A percentile compares a stretch with the other conserved stretches of the same genome.
Conservation (phyloP, 2,113 vertebrate species). For the Dasyurus viverrinus region DNA sequence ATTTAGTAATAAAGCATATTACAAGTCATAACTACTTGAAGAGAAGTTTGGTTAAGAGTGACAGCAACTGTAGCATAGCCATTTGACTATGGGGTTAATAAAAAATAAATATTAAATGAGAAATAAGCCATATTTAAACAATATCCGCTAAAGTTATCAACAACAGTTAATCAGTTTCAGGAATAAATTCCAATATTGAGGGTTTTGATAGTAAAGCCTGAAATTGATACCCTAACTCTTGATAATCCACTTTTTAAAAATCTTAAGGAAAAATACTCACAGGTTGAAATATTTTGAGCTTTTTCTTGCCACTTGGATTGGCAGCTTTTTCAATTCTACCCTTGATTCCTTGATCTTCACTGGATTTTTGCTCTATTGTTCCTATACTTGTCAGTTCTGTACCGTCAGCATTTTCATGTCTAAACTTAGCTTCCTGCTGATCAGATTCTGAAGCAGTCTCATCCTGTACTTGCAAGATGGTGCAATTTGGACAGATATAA, state of each 20-base stretch:
- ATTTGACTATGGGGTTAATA: not conserved
- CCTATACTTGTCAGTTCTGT: constrained; percentile 84
- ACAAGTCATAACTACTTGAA: not conserved
- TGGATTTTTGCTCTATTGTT: constrained; percentile 80
- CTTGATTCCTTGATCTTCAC: constrained; percentile 90
- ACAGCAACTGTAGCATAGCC: not conserved
- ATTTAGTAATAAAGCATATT: not conserved
- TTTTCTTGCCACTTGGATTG: constrained; percentile 97
- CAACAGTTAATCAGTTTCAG: not conserved
- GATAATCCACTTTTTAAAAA: not conserved
- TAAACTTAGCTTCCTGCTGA: constrained; percentile 69
- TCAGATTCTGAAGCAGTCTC: constrained; percentile 76
- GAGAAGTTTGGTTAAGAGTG: not conserved
- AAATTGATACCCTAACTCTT: fast-evolving
- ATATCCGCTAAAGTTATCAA: not conserved
- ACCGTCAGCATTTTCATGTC: constrained; percentile 73
- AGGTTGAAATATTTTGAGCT: constrained; percentile 99
- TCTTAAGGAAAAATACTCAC: constrained; percentile 84
- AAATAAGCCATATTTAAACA: not conserved
- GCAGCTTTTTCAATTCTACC: constrained; percentile 89
- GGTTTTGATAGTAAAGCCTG: not conserved
- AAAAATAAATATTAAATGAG: not conserved
- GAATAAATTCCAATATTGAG: not conserved
- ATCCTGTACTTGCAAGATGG: constrained; percentile 89
- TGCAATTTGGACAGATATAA: constrained; percentile 93